phyloP scores from a whole-genome alignment of 2,113 vertebrate genomes.

The Grantiella picta region DNA sequence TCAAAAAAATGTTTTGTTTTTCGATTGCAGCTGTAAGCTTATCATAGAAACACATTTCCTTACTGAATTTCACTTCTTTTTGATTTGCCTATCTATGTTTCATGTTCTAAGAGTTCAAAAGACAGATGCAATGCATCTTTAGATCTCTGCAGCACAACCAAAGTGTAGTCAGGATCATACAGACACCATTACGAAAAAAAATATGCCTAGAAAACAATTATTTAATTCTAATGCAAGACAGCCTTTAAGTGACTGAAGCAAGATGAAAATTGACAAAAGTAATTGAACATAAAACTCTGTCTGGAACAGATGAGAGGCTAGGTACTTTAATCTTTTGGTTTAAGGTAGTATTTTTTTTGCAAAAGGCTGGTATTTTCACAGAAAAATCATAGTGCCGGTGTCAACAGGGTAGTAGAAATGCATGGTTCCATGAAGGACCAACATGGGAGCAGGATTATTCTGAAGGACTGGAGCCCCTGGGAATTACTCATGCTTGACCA shows the following conservation, averaged over 20 bases:
- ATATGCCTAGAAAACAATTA: background rate
- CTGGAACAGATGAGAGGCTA: background rate
- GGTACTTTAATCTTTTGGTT: background rate
- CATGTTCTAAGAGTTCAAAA: background rate
- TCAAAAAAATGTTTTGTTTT: background rate
- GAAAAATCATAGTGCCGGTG: background rate
- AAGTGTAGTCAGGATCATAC: background rate
- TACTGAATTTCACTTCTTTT: background rate
- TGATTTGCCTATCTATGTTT: background rate
- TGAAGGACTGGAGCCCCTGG: background rate
- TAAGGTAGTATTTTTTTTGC: background rate
- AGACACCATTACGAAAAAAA: background rate
- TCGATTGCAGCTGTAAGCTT: background rate
- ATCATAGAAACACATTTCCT: background rate
- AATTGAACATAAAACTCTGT: background rate
- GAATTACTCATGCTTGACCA: background rate
- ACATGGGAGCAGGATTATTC: background rate
- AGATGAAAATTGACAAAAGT: background rate
- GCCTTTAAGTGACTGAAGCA: background rate
- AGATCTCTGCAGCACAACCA: background rate
- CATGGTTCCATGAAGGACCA: background rate
- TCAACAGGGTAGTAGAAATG: background rate
- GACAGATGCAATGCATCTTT: background rate
- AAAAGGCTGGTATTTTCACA: background rate
- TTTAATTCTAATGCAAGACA: background rate